Base-by-base conservation (phyloP, 2,888 invertebrate species). In the Plusia festucae region DNA sequence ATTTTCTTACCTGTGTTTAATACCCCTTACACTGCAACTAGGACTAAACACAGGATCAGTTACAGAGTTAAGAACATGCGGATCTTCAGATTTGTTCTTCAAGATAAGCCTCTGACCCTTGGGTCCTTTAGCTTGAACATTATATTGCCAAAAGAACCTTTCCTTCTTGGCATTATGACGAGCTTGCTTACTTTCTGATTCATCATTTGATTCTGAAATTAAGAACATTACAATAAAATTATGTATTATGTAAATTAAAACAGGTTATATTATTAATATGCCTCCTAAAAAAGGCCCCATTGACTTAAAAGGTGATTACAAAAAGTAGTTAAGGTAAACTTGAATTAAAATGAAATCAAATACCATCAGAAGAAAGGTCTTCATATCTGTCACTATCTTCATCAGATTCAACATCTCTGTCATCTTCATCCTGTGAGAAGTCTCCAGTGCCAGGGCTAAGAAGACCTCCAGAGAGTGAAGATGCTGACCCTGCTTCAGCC, bases 31-130 rank as follows among this genome's bases (percentile, higher is more conserved):
- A 72, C 98, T 97, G 93, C 98, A 99, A 86, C 97, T 97, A 4
- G 98, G 98, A 90, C 99, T 99, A 91, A 99, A 99, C 30, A 99
- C 99, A 0, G 99, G 99, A 95, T 99, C 99, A 56, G 98, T 98
- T 59, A 99, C 97, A 89, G 97, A 97, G 87, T 98, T 97, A 70
- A 99, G 95, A 52, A 98, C 96, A 92, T 99, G 99, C 9, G 99
- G 99, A 94, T 99, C 99, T 86, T 98, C 98, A 49, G 97, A 96
- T 86, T 98, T 97, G 57, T 97, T 97, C 90, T 98, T 97, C 82
- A 98, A 96, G 55, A 98, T 97, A 70, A 98, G 95, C 73, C 98
- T 96, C 90, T 99, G 98, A 51, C 99, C 99, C 94, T 99, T 99
- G 6, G 99, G 99, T 1, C 99, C 99, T 93, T 99, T 99, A 1